Percentiles rank a stretch among this genome's conserved stretches.
Conservation (phyloP, 2,888 invertebrate genomes). For the Hydraecia micacea region DNA sequence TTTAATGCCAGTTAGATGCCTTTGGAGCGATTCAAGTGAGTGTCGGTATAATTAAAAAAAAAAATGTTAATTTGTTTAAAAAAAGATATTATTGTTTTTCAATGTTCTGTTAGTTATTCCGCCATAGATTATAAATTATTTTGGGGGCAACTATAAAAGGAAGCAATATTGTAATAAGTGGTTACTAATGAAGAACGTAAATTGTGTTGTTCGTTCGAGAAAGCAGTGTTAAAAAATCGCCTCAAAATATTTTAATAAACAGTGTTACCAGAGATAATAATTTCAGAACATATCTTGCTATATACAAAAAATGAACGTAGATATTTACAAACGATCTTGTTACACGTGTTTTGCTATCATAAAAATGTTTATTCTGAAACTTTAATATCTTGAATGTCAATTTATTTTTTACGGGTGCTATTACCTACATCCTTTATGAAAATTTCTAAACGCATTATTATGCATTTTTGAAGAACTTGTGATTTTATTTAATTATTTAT, state of each 20-base stretch:
- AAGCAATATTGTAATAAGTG: constrained; percentile 13
- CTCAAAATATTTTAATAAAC: constrained; percentile 10
- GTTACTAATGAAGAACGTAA: neutral
- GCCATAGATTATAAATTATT: constrained; percentile 15
- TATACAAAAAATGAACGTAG: constrained; percentile 22
- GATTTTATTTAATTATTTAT: constrained; percentile 59
- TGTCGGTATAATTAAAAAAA: neutral
- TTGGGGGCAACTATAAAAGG: constrained; percentile 1
- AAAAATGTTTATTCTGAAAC: constrained; percentile 38
- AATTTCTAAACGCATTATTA: constrained; percentile 48
- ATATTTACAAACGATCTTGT: constrained; percentile 56
- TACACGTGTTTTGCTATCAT: constrained; percentile 50
- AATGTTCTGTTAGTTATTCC: constrained; percentile 6
- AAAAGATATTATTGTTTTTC: constrained; percentile 29
- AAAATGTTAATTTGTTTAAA: constrained; percentile 20
- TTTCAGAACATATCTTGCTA: constrained; percentile 48
- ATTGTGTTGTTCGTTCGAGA: constrained; percentile 1
- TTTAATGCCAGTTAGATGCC: neutral
- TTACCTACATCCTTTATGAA: constrained; percentile 33
- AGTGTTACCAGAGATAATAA: constrained; percentile 26
- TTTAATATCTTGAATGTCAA: constrained; percentile 45
- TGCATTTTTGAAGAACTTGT: constrained; percentile 51
- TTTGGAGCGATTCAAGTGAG: neutral
- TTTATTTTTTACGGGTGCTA: constrained; percentile 53
- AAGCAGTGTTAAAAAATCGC: constrained; percentile 4